phyloP scores from a whole-genome alignment of 2,797 vertebrate genomes.

The Peromyscus eremicus region DNA sequence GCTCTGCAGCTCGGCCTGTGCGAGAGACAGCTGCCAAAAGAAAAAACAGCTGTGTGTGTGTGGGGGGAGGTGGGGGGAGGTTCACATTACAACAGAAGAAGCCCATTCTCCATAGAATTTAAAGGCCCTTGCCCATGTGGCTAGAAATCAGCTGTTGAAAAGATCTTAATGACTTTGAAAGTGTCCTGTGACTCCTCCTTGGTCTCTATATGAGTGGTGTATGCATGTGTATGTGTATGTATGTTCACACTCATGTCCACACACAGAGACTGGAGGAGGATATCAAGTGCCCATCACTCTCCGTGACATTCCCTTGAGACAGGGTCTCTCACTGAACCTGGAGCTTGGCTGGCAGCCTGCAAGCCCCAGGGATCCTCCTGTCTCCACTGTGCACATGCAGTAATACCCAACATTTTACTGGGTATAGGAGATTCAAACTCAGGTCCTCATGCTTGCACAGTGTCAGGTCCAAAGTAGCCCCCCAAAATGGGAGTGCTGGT shows the following conservation, averaged over 20 bases:
- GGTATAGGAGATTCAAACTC: background rate
- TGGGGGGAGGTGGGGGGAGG: too few species aligned
- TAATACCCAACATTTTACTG: background rate
- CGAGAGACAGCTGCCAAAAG: conserved; percentile 88
- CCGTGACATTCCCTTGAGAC: background rate
- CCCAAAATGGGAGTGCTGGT: background rate
- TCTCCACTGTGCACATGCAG: background rate
- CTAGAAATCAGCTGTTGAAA: conserved; percentile 12
- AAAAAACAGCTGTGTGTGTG: background rate
- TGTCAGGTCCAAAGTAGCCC: background rate
- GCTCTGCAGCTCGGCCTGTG: conserved; percentile 93
- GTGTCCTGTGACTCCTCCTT: background rate
- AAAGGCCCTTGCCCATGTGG: background rate
- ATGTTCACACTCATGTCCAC: background rate
- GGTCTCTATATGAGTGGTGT: background rate
- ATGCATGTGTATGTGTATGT: background rate
- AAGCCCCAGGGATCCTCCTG: background rate
- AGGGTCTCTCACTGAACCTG: background rate
- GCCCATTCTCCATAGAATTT: background rate
- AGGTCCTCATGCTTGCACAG: background rate
- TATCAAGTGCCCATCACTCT: background rate
- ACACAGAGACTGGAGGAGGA: background rate
- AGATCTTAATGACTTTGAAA: conserved; percentile 40
- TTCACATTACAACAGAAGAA: background rate
- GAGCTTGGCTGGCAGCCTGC: background rate